phyloP scores from a whole-genome alignment of 2,797 vertebrate genomes.

The Sebastolobus alascanus region DNA sequence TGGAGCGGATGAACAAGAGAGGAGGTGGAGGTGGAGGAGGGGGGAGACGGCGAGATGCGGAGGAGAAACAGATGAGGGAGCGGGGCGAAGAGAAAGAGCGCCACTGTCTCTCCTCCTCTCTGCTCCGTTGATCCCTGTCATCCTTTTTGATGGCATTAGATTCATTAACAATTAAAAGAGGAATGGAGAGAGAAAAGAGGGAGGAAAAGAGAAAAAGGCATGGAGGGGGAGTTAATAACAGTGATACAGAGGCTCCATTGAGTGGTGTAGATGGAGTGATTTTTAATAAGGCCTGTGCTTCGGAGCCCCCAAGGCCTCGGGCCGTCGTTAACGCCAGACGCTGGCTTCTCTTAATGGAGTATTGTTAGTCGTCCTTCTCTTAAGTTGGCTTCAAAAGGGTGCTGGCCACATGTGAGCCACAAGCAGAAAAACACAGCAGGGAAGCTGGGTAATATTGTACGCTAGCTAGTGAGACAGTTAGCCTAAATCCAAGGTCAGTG shows the following conservation, averaged over 20 bases:
- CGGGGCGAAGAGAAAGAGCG: constrained; percentile 72
- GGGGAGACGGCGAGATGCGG: constrained; percentile 38
- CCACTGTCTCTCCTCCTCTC: constrained; percentile 81
- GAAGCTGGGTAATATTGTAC: constrained; percentile 27
- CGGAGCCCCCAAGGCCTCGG: constrained; percentile 71
- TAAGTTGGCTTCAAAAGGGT: constrained; percentile 73
- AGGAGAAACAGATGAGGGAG: constrained; percentile 62
- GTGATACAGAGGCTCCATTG: constrained; percentile 87
- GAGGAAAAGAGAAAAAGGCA: constrained; percentile 63
- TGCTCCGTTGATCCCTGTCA: constrained; percentile 87
- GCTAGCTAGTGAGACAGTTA: constrained; percentile 20
- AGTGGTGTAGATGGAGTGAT: constrained; percentile 85
- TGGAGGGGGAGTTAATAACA: constrained; percentile 81
- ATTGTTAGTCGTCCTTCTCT: constrained; percentile 78
- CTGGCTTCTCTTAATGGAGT: constrained; percentile 81
- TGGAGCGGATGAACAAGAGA: constrained; percentile 58
- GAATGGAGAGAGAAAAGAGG: constrained; percentile 68
- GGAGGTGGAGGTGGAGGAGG: constrained; percentile 46
- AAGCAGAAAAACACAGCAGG: constrained; percentile 42
- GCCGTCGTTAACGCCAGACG: constrained; percentile 79
- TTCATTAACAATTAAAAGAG: constrained; percentile 89
- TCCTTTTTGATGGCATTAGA: constrained; percentile 88
- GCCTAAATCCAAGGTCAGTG: constrained; percentile 18
- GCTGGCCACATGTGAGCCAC: constrained; percentile 61
- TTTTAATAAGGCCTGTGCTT: constrained; percentile 87